A percentile compares a stretch with the other conserved stretches of the same genome.
Conservation (phyloP, 2,113 vertebrate species). For the Indicator maculatus region DNA sequence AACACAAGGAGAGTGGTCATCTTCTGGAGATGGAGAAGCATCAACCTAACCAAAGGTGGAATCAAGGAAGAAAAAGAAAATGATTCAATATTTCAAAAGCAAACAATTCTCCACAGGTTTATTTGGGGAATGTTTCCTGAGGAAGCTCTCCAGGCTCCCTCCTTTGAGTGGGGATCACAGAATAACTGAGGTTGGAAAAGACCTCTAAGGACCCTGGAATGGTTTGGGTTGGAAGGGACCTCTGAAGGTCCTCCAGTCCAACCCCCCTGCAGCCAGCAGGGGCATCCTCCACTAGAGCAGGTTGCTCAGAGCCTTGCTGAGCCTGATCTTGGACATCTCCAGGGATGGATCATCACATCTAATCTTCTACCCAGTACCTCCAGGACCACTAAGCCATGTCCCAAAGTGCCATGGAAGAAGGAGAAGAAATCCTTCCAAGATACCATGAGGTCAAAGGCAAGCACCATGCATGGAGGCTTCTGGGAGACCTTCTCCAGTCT, state of each 20-base stretch:
- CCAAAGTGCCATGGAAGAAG: not conserved
- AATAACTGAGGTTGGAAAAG: no score
- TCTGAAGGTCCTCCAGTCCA: no score
- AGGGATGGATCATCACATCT: no score
- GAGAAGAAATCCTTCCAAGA: not conserved
- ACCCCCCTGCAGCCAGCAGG: no score
- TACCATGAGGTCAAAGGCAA: not conserved
- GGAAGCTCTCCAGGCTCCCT: not conserved
- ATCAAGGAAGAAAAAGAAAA: not conserved
- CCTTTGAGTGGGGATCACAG: not conserved
- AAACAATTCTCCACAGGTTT: not conserved
- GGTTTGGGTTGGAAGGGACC: no score
- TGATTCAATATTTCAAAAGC: not conserved
- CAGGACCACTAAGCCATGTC: no score
- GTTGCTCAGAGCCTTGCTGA: no score
- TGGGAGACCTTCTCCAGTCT: not conserved
- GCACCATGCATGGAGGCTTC: fast-evolving
- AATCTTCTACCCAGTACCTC: no score
- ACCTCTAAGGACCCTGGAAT: no score
- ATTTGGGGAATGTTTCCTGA: not conserved
- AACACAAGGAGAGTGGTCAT: not conserved
- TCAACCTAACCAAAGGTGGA: not conserved
- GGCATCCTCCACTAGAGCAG: no score
- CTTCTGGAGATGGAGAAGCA: not conserved
- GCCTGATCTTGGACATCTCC: no score